These are phyloP conservation scores for Ramphastos sulfuratus DNA, from an alignment of 2,113 vertebrate species.

Conservation along the genomic window DNA sequence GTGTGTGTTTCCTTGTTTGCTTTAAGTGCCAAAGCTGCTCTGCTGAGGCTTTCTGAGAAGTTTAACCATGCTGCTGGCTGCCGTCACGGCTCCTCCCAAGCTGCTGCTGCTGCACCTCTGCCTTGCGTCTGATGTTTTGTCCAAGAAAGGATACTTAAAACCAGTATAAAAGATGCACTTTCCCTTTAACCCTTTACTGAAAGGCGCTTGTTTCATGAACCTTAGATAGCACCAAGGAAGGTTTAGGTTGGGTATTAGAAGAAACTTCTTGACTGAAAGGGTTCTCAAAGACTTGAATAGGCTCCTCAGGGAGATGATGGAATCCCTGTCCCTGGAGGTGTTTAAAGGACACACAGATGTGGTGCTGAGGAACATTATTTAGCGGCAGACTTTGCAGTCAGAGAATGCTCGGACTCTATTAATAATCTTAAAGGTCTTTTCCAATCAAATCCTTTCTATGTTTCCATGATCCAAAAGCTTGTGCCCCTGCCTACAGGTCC, in stretches of 20 bases:
- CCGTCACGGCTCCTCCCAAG: not conserved
- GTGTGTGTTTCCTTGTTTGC: not conserved
- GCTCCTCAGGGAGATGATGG: too few species aligned
- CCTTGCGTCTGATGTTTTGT: fast-evolving
- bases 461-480: not conserved
- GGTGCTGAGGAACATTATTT: too few species aligned
- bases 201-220: not conserved
- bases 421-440: too few species aligned
- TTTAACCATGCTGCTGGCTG: not conserved
- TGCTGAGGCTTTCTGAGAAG: not conserved
- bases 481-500: not conserved
- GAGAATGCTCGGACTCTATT: too few species aligned
- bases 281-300: too few species aligned
- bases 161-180: not conserved
- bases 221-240: not conserved
- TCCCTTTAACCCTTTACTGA: not conserved
- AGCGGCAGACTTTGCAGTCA: too few species aligned
- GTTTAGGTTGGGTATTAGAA: too few species aligned
- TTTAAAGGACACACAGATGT: too few species aligned
- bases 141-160: not conserved
- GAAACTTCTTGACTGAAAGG: too few species aligned
- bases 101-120: not conserved
- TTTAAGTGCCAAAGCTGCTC: not conserved
- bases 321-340: too few species aligned
- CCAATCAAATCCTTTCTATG: too few species aligned